Evolutionary conservation across 1,140 invertebrate species (phyloP).

Genomic region (Mycetomoellerius zeteki): DNA sequence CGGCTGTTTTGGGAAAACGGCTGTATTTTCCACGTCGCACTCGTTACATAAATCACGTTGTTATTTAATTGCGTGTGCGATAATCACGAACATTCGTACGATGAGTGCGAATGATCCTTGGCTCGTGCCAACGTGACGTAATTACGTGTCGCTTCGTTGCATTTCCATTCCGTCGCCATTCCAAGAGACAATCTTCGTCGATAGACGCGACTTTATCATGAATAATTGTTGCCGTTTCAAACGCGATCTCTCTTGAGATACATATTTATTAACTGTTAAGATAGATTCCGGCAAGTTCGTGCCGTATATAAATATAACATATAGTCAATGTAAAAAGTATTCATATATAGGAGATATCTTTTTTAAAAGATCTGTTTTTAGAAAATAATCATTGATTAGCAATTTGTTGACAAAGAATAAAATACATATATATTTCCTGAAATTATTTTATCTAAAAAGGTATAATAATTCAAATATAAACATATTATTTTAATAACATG

Average conservation of each 20-base stretch:
- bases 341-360: no score
- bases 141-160: conserved; percentile 16
- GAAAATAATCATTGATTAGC: no score
- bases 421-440: no score
- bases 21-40: background rate
- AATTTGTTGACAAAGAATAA: no score
- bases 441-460: no score
- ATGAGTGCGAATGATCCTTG: background rate
- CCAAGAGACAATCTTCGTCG: background rate
- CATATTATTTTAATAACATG: no score
- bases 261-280: background rate
- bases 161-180: background rate
- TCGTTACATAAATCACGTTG: conserved; percentile 12
- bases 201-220: background rate
- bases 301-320: background rate
- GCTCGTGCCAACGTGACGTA: conserved; percentile 48
- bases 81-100: conserved; percentile 23
- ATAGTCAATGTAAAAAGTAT: background rate
- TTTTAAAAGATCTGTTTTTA: no score
- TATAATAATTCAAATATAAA: no score
- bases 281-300: background rate
- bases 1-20: background rate
- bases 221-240: background rate
- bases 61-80: conserved; percentile 42
- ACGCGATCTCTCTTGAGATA: background rate